Base-by-base conservation (phyloP, 2,888 invertebrate species). In the Dryococelus australis region DNA sequence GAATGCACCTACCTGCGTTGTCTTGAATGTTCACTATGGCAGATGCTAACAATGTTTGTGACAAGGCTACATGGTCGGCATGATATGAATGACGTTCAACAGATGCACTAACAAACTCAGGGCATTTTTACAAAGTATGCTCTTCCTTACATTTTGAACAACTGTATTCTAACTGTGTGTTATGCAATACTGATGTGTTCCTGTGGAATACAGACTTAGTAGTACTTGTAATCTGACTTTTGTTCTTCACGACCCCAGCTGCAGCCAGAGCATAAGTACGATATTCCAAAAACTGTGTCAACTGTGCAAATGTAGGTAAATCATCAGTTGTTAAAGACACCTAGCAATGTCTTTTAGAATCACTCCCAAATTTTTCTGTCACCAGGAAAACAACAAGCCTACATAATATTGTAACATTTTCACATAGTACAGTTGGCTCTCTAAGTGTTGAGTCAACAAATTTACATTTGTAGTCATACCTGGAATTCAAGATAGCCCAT, bases 1-100 rank as follows among this genome's bases (percentile, higher is more conserved):
- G 65, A 65, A 65, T 65, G 24, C 20, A 65, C 65, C 8, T n/a
- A 65, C 6, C 65, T 16, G 10, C 24, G 24, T 24, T 65, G n/a
- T 65, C 65, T 65, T 65, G 65, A 65, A 65, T 65, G 24, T 65
- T 65, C 16, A 65, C 65, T 65, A 65, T n/a, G n/a, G 65, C 65
- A 24, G 65, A n/a, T n/a, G n/a, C 65, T n/a, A 65, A 65, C 65
- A 65, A 65, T 65, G 0, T 3, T 65, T 65, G n/a, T 65, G 65
- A 65, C 16, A 20, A 65, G 16, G 2, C 16, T 65, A 65, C 2
- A 0, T 65, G 65, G 2, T n/a, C 20, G 6, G 65, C 65, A 65
- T 65, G n/a, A n/a, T 65, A 65, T 65, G 65, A 8, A 65, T 65
- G 65, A 12, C 65, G 20, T n/a, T 65, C 65, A 20, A 65, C 65